phyloP scores from a whole-genome alignment of 1,140 invertebrate genomes.

The Xylocopa sonorina region DNA sequence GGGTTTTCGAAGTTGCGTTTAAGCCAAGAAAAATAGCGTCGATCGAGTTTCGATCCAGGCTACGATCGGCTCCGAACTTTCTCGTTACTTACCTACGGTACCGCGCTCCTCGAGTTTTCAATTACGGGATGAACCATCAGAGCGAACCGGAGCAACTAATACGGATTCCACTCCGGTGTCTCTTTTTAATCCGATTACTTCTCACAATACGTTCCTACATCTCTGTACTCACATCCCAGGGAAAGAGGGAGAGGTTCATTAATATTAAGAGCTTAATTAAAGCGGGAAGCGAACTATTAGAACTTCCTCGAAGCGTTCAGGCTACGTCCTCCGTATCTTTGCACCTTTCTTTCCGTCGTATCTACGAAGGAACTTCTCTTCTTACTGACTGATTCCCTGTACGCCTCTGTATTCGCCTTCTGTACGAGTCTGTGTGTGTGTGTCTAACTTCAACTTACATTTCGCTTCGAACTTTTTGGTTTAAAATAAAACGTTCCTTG shows the following conservation, averaged over 20 bases:
- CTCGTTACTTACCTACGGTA: constrained; percentile 22
- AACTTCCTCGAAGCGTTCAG: constrained; percentile 23
- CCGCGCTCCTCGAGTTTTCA: constrained; percentile 32
- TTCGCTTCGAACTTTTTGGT: background rate
- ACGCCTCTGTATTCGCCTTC: no score
- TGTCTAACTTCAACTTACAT: constrained; percentile 9
- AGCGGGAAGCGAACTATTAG: constrained; percentile 39
- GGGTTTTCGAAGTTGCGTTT: no score
- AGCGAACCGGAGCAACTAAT: constrained; percentile 50
- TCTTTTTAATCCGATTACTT: constrained; percentile 55
- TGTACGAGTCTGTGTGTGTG: no score
- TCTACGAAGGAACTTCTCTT: background rate
- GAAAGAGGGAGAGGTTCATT: constrained; percentile 53
- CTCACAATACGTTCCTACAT: constrained; percentile 49
- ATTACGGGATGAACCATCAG: constrained; percentile 38
- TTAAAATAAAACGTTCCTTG: background rate
- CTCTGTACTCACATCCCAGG: constrained; percentile 30
- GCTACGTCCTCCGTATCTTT: constrained; percentile 24
- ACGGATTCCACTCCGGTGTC: constrained; percentile 33
- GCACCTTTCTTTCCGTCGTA: background rate
- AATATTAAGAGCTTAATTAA: constrained; percentile 67
- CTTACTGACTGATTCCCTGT: background rate
- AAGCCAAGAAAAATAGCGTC: background rate
- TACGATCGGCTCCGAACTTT: constrained; percentile 27
- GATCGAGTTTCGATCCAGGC: background rate